These are phyloP conservation scores for Diadumene lineata DNA, from an alignment of 92 coral and sea anemone genomes.

Conservation along the genomic window DNA sequence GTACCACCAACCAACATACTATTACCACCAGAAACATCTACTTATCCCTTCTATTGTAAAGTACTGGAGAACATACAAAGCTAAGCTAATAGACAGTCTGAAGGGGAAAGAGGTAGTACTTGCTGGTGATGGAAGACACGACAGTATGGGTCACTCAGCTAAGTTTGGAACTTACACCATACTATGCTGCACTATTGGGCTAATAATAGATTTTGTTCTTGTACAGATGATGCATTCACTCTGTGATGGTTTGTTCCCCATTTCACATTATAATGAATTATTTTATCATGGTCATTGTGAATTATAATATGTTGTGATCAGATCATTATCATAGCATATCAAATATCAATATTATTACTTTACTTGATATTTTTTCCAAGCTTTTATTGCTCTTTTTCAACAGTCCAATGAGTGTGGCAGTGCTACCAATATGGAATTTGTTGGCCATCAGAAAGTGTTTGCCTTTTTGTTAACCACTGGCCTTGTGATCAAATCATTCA, in stretches of 20 bases:
- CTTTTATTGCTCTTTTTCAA: conserved; percentile 15
- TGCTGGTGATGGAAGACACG: background rate
- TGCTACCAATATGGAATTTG: conserved; percentile 60
- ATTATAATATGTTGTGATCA: too few species aligned
- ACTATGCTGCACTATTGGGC: background rate
- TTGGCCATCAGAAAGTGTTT: conserved; percentile 56
- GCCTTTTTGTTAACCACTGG: conserved; percentile 56
- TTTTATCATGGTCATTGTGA: too few species aligned
- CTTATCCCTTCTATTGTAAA: background rate
- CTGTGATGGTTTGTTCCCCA: too few species aligned
- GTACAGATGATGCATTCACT: too few species aligned
- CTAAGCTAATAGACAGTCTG: background rate
- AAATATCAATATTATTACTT: background rate
- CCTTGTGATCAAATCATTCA: conserved; percentile 55
- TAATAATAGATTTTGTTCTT: background rate
- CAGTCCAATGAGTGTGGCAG: conserved; percentile 70
- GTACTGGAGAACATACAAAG: background rate
- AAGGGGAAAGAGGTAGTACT: background rate
- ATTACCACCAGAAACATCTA: background rate
- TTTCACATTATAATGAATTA: too few species aligned
- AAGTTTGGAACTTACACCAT: background rate
- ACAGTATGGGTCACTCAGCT: background rate
- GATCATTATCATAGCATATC: too few species aligned
- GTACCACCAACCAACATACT: background rate
- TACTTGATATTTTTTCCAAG: background rate